Evolutionary conservation across 2,888 invertebrate species (phyloP), one percentile per base, ranked within the genome.

Genomic region (Spodoptera exigua): DNA sequence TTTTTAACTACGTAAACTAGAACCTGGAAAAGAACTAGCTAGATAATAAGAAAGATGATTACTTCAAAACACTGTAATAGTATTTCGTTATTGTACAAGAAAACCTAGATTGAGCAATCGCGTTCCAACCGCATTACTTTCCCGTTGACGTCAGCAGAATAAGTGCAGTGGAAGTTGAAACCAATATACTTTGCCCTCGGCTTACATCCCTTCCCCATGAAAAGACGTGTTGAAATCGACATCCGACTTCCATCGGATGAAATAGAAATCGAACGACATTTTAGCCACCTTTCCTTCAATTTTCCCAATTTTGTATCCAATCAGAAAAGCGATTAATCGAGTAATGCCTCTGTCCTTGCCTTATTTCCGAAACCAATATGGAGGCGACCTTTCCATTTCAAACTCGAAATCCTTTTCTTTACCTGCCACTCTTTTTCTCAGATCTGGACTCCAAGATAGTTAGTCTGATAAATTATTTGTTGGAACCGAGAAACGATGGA

Each of bases 221-320:
- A 18, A 44, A 9, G 48, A 45, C 36, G 4, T 48, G 48, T 45
- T 12, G 35, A 34, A 17, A 35, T 18, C 17, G 10, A 44, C 43
- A 16, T 13, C 10, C 13, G n/a, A 2, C 13, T 10, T 27, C n/a
- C 41, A 34, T 27, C 7, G 10, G 13, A 34, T 13, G 3, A 43
- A 13, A 21, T 27, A 21, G n/a, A 40, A 32, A 46, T n/a, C 18
- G 35, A 36, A 45, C 49, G 39, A 32, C 56, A 45, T 43, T 53
- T 34, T 13, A 53, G 12, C n/a, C 27, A 47, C 17, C 12, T 59
- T 39, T 27, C 52, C 32, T 39, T 35, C 37, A 66, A 64, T 52
- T 61, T 62, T 62, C 52, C 32, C 66, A 46, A 67, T 68, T 66
- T 68, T 10, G 51, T 32, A 67, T 46, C 46, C 51, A 68, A 62